Evolutionary conservation across 2,113 vertebrate genomes (phyloP).

Genomic region (Progne subis): DNA sequence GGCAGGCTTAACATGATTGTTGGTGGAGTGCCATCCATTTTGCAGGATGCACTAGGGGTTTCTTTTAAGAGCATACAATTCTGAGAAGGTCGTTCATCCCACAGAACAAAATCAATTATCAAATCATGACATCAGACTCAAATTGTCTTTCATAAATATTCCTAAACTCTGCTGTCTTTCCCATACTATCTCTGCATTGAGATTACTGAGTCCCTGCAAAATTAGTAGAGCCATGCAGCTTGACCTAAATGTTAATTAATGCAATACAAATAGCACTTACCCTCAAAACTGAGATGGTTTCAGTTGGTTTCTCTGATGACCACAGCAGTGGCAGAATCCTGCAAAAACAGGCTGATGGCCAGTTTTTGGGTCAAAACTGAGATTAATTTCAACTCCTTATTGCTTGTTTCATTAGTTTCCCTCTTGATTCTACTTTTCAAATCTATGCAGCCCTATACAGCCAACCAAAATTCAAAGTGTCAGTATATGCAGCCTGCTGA

Average conservation of each 20-base stretch:
- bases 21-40: background rate
- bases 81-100: background rate
- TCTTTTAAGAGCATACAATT: background rate
- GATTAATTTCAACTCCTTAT: background rate
- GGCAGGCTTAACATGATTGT: background rate
- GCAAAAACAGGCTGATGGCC: background rate
- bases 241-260: background rate
- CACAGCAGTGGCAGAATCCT: background rate
- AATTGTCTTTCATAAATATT: background rate
- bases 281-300: background rate
- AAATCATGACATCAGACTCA: background rate
- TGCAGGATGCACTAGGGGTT: background rate
- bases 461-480: background rate
- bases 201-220: background rate
- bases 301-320: background rate
- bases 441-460: background rate
- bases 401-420: background rate
- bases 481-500: background rate
- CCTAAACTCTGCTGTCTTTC: background rate
- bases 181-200: background rate
- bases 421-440: background rate
- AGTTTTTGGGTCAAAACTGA: background rate
- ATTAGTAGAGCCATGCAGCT: background rate
- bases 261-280: background rate
- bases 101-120: background rate